Evolutionary conservation across 2,113 vertebrate genomes (phyloP).

Genomic region (Poecilia latipinna): DNA sequence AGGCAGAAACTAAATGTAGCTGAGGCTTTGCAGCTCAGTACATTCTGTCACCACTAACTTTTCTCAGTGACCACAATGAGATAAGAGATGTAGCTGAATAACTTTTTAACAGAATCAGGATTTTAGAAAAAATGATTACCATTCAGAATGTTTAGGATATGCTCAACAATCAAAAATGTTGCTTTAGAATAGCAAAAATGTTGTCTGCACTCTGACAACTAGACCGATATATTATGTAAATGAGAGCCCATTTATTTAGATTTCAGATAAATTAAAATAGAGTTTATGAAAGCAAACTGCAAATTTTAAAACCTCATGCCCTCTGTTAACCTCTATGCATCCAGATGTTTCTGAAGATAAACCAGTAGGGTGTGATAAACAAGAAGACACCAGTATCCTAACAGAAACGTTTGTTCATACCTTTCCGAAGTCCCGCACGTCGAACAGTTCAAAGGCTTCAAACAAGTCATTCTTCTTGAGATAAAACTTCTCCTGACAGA

Average conservation of each 20-base stretch:
- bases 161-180: too few relatives aligned
- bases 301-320: too few relatives aligned
- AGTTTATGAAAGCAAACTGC: too few relatives aligned
- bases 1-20: not conserved
- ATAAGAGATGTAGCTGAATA: not conserved
- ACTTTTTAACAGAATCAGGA: not conserved
- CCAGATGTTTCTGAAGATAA: not conserved
- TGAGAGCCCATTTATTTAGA: too few relatives aligned
- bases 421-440: constrained; percentile 94
- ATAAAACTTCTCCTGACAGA: constrained; percentile 86
- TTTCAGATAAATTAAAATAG: too few relatives aligned
- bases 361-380: not conserved
- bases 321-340: too few relatives aligned
- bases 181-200: too few relatives aligned
- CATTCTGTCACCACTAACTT: not conserved
- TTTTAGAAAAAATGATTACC: too few relatives aligned
- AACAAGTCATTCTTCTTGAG: constrained; percentile 90
- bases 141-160: too few relatives aligned
- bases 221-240: too few relatives aligned
- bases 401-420: constrained; percentile 59
- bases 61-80: not conserved
- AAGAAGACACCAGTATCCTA: not conserved
- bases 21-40: not conserved
- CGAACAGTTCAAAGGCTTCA: constrained; percentile 94
- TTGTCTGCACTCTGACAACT: too few relatives aligned